Base-by-base conservation (phyloP, 2,797 vertebrate genomes). In the Hydrophis major region DNA sequence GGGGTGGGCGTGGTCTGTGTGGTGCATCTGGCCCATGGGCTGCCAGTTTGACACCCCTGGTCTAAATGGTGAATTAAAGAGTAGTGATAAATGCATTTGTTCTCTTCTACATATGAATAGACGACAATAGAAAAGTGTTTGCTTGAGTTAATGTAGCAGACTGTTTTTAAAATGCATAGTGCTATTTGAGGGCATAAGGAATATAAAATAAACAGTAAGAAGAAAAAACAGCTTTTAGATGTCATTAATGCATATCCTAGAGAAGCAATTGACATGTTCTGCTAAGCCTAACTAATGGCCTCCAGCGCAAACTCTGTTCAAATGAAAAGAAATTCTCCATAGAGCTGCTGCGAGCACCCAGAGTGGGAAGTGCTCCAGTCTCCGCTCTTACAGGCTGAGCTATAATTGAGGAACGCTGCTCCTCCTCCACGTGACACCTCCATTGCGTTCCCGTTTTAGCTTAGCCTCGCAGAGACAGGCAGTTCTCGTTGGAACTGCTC, bases 191-290 rank as follows among this genome's bases (percentile, higher is more conserved):
- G 57, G 32, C 57, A 42, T 86, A 63, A 50, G 53, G 20, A 66
- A 16, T 5, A 88, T 61, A 60, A 88, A 88, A 87, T 88, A 90
- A 78, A 20, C 60, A 86, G 87, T 61, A 94, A 87, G 74, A 47
- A 20, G 7, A 89, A 95, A 93, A 96, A 63, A 25, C 74, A 74
- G 50, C 56, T 90, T 55, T 16, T 57, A 89, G 94, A 94, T 27
- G 28, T 83, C 32, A 32, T 87, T 66, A 22, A 47, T 89, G 86
- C 93, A n/a, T 0, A 25, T 83, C 10, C 12, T 89, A 61, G 37
- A 10, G 89, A 89, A 92, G 50, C 83, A 86, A 89, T n/a, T 6
- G 42, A 37, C 18, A 32, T 37, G 2, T 22, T 28, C n/a, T 12
- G 55, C 59, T 63, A n/a, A 63, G 2, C 16, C 53, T 61, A 83